phyloP scores from a whole-genome alignment of 2,113 vertebrate genomes.

The Bufo gargarizans region DNA sequence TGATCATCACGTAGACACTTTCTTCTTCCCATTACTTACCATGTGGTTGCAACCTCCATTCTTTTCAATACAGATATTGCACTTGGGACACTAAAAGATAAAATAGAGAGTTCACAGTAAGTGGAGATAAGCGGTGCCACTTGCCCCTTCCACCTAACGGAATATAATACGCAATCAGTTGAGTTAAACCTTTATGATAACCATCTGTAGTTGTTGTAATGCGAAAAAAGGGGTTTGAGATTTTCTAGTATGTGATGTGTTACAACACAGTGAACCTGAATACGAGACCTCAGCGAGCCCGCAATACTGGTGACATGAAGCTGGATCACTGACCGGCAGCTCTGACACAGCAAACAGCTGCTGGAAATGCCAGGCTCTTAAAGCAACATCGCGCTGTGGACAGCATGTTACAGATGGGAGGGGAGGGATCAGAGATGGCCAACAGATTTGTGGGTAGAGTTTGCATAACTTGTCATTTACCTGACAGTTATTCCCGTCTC shows the following conservation, averaged over 20 bases:
- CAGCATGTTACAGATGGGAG: too few species aligned
- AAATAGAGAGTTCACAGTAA: background rate
- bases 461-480: too few species aligned
- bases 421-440: too few species aligned
- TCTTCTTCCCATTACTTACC: slow-evolving; percentile 75
- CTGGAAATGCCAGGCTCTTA: background rate
- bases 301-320: background rate
- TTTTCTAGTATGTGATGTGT: background rate
- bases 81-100: slow-evolving; percentile 91
- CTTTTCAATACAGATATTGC: slow-evolving; percentile 99
- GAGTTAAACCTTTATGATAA: too few species aligned
- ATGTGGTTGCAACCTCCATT: slow-evolving; percentile 99
- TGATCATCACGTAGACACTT: too few species aligned
- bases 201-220: background rate
- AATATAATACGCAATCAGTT: background rate
- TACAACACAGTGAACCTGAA: too few species aligned
- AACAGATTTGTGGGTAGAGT: too few species aligned
- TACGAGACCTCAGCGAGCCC: background rate
- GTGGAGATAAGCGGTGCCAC: background rate
- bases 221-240: background rate
- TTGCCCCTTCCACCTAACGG: background rate
- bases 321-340: background rate
- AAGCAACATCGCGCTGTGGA: background rate
- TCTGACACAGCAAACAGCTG: slow-evolving; percentile 22
- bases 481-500: too few species aligned